Evolutionary conservation across 2,797 vertebrate species (phyloP).

Genomic region (Dryobates pubescens): DNA sequence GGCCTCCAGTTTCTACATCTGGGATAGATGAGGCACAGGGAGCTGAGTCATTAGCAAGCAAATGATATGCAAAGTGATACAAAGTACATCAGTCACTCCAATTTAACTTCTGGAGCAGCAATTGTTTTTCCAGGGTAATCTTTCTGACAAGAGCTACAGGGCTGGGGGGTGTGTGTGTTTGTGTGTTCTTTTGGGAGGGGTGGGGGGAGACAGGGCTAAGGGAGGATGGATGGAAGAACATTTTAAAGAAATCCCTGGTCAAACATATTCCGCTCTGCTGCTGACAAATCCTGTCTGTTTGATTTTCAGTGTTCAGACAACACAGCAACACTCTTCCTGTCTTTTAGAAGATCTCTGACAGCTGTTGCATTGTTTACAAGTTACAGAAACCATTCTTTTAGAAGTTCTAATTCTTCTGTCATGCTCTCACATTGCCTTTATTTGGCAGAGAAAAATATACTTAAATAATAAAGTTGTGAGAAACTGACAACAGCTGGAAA

Average conservation of each 20-base stretch:
- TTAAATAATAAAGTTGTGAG: conserved; percentile 47
- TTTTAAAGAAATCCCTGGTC: background rate
- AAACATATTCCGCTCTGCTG: background rate
- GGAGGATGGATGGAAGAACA: background rate
- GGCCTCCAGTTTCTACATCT: background rate
- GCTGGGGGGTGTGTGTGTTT: background rate
- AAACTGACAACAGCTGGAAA: conserved; percentile 32
- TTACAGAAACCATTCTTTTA: background rate
- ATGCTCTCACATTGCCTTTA: background rate
- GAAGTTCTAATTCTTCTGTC: conserved; percentile 17
- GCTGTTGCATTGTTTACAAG: background rate
- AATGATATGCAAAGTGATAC: background rate
- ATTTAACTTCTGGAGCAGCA: background rate
- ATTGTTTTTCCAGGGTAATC: background rate
- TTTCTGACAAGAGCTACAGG: background rate
- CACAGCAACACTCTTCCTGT: background rate
- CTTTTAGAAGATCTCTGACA: background rate
- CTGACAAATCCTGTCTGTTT: background rate
- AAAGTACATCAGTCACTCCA: background rate
- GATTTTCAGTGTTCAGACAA: background rate
- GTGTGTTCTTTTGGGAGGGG: too few species aligned
- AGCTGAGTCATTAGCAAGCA: background rate
- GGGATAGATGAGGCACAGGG: background rate
- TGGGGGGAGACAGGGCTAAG: background rate
- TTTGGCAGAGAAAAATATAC: conserved; percentile 16